Evolutionary conservation across 2,888 invertebrate species (phyloP), one percentile per base, ranked within the genome.

Genomic region (Synanthedon formicaeformis): DNA sequence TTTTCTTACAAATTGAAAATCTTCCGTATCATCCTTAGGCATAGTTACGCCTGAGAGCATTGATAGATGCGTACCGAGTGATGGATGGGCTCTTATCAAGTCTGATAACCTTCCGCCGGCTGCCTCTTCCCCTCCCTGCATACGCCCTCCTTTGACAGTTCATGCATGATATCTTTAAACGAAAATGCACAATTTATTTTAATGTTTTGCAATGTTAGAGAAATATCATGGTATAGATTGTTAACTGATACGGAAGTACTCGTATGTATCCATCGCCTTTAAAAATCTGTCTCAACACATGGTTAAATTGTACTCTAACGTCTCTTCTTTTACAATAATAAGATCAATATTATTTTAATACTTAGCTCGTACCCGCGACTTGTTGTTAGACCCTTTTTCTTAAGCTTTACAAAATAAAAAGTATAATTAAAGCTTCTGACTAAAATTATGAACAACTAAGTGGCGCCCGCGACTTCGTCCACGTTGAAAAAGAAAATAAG

Each of bases 51-150:
- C 52, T 51, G 52, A 14, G 50, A 14, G 51, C 51, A 51, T 63
- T 63, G 75, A 75, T 72, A 72, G 71, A 68, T 58, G 69, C 65
- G 62, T 66, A 63, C 68, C 50, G 60, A 61, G 66, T 85, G 84
- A 86, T 85, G 80, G 86, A 86, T 86, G 78, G 64, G 75, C 69
- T 76, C 73, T 85, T 85, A 86, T 85, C 86, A 72, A 60, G 55
- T 65, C 62, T 78, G 85, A 85, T 86, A 86, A 85, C 85, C 85
- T 80, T 81, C 73, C 69, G 71, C 61, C 68, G 66, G 66, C 66
- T 64, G 64, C 67, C 68, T 67, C 67, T 62, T 64, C 63, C 59
- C 58, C 67, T 56, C 65, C 51, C 61, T 41, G 34, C 14, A 16
- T 51, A 49, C 16, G 2, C 16, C 49, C 14, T 14, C 49, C 49